phyloP scores from a whole-genome alignment of 2,113 vertebrate genomes.

The Hiodon tergisus region DNA sequence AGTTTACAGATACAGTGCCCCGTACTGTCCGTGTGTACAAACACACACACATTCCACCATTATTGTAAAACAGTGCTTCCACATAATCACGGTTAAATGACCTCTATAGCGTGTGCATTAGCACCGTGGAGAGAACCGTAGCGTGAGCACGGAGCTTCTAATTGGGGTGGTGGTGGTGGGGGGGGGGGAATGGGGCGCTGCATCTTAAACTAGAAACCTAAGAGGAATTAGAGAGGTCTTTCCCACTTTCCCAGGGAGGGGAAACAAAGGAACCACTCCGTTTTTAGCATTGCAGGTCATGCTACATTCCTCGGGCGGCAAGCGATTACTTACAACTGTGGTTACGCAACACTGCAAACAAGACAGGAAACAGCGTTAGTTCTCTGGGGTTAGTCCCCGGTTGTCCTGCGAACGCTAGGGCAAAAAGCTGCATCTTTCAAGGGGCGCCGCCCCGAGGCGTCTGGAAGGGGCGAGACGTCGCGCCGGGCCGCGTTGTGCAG shows the following conservation, averaged over 20 bases:
- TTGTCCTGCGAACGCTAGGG: not conserved
- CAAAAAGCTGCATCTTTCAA: not conserved
- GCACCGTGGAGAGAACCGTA: too few relatives aligned
- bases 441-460: too few relatives aligned
- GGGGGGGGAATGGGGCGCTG: constrained; percentile 15
- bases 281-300: constrained; percentile 19
- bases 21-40: not conserved
- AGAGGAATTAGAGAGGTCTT: constrained; percentile 15
- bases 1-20: constrained; percentile 24
- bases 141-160: too few relatives aligned
- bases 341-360: constrained; percentile 34
- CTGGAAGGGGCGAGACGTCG: too few relatives aligned
- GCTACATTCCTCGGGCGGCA: constrained; percentile 19
- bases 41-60: not conserved
- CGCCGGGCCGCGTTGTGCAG: not conserved
- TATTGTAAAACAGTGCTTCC: not conserved
- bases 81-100: not conserved
- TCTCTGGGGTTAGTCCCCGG: not conserved
- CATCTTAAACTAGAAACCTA: constrained; percentile 21
- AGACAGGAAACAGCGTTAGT: constrained; percentile 30
- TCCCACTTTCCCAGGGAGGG: not conserved
- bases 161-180: too few relatives aligned
- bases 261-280: not conserved
- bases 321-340: constrained; percentile 34
- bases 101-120: too few relatives aligned